A percentile compares a stretch with the other conserved stretches of the same genome.
phyloP scores from a whole-genome alignment of 2,113 vertebrate genomes.

The Argyrosomus japonicus region DNA sequence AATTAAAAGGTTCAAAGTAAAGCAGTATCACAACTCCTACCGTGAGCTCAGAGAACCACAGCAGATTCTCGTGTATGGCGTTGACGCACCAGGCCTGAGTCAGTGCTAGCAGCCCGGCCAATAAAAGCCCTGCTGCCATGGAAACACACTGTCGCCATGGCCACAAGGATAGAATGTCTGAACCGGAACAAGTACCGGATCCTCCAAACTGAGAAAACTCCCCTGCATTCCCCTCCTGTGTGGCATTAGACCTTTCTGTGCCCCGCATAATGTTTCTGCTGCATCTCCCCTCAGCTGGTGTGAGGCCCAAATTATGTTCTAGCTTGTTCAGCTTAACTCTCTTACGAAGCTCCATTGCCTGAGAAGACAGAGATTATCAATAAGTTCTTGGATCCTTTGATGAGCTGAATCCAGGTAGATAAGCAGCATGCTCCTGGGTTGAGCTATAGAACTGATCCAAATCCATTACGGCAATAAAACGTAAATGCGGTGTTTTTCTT shows the following conservation, averaged over 20 bases:
- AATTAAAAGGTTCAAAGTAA: conserved; percentile 18
- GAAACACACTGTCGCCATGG: conserved; percentile 73
- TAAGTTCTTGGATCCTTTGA: conserved; percentile 51
- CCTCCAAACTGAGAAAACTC: conserved; percentile 18
- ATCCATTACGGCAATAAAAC: conserved; percentile 52
- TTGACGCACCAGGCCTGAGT: conserved; percentile 78
- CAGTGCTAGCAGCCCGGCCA: conserved; percentile 64
- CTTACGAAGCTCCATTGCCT: conserved; percentile 74
- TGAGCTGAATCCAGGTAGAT: conserved; percentile 63
- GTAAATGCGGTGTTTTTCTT: conserved; percentile 51
- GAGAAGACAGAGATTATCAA: conserved; percentile 38
- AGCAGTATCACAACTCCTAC: conserved; percentile 59
- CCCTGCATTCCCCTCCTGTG: neutral
- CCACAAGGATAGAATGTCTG: conserved; percentile 33
- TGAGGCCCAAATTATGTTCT: conserved; percentile 4
- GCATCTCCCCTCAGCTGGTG: conserved; percentile 19
- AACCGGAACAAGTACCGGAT: conserved; percentile 48
- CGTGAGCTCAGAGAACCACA: conserved; percentile 83
- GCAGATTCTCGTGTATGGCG: conserved; percentile 82
- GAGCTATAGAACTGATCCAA: conserved; percentile 51
- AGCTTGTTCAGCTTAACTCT: conserved; percentile 58
- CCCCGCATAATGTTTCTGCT: neutral
- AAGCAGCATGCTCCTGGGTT: conserved; percentile 41
- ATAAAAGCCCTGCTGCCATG: conserved; percentile 73
- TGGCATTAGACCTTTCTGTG: conserved; percentile 11